These are phyloP conservation scores for Nixonia krombeini DNA, from an alignment of 1,140 invertebrate species.

Conservation along the genomic window DNA sequence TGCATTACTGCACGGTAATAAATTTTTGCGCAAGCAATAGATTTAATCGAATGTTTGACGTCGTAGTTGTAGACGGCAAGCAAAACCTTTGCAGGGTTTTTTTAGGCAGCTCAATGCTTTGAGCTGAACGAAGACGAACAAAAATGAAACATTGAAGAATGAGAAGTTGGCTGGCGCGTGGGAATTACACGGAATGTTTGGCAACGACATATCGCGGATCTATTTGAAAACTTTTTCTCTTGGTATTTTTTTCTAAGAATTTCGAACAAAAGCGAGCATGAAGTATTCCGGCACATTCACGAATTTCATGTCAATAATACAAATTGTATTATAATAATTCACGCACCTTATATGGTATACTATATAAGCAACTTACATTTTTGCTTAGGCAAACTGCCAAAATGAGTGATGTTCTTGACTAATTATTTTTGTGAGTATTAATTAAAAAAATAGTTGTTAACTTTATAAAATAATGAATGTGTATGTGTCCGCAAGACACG, in stretches of 20 bases:
- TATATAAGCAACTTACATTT: no score
- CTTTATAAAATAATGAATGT: not conserved
- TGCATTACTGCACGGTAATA: no score
- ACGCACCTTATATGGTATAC: no score
- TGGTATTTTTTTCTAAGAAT: not conserved
- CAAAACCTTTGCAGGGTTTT: not conserved
- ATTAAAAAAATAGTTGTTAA: no score
- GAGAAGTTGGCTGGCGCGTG: conserved; percentile 1
- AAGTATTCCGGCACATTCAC: no score
- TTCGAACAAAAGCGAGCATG: not conserved
- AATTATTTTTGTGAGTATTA: no score
- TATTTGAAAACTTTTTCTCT: not conserved
- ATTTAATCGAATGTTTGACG: not conserved
- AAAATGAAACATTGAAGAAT: conserved; percentile 6
- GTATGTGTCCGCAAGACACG: conserved; percentile 29
- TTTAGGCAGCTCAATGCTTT: not conserved
- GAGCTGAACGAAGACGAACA: not conserved
- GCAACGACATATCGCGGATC: not conserved
- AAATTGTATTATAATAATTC: no score
- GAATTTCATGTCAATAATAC: no score
- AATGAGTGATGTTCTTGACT: no score
- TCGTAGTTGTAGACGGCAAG: not conserved
- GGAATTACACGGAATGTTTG: conserved; percentile 4
- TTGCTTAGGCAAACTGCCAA: no score
- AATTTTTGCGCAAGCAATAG: no score